A percentile compares a stretch with the other conserved stretches of the same genome.
Evolutionary conservation across 2,888 invertebrate species (phyloP).

Genomic region (Heteropelma amictum): DNA sequence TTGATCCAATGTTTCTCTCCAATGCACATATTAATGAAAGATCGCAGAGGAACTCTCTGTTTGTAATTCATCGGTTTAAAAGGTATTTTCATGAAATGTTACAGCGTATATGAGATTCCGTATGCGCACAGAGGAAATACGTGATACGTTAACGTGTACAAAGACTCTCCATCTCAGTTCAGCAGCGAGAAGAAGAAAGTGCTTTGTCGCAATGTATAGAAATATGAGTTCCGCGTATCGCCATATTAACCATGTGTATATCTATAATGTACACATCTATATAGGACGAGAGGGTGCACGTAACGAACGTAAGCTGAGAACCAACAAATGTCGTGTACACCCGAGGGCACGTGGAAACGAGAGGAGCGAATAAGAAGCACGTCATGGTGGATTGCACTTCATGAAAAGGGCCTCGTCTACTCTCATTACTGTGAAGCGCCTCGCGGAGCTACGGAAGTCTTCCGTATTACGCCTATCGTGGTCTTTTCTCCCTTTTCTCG

Average conservation of each 20-base stretch:
- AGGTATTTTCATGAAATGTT: no score
- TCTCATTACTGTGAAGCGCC: conserved; percentile 68
- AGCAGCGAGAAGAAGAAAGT: conserved; percentile 1
- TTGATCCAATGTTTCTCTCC: no score
- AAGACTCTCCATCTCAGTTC: not conserved
- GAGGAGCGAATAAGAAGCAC: conserved; percentile 68
- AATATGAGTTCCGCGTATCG: conserved; percentile 1
- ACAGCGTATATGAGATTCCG: no score
- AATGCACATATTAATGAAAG: no score
- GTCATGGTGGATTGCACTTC: conserved; percentile 73
- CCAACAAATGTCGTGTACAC: conserved; percentile 70
- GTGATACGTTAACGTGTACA: not conserved
- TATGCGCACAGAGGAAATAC: no score
- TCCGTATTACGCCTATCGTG: conserved; percentile 31
- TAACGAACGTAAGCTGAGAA: conserved; percentile 72
- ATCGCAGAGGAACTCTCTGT: no score
- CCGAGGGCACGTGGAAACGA: conserved; percentile 51
- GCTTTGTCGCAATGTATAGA: conserved; percentile 8
- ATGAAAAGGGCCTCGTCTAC: conserved; percentile 72
- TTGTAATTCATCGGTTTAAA: no score
- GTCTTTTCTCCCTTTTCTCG: conserved; percentile 21
- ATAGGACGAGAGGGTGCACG: conserved; percentile 56
- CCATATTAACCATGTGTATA: no score
- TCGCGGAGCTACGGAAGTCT: conserved; percentile 11
- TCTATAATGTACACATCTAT: not conserved